Conservation (phyloP, 2,888 invertebrate species). For the Epinotia demarniana region DNA sequence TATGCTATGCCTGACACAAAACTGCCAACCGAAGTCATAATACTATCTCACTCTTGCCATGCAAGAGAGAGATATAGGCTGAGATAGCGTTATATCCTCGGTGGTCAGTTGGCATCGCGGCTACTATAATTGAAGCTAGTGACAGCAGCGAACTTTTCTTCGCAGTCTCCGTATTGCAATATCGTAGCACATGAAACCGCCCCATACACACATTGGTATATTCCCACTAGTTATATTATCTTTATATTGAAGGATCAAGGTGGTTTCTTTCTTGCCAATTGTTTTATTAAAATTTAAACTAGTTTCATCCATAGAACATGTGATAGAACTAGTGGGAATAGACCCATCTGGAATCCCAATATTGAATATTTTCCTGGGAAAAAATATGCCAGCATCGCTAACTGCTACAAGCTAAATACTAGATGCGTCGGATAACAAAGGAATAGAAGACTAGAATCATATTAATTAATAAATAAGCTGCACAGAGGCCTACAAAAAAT, state of each 20-base stretch:
- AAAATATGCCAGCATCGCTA: background rate
- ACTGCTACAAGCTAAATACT: too few relatives aligned
- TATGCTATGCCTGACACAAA: background rate
- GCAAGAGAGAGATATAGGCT: too few relatives aligned
- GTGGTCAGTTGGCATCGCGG: background rate
- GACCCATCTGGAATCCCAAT: background rate
- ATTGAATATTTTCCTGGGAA: background rate
- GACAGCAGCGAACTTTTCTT: constrained; percentile 24
- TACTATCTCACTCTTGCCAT: background rate
- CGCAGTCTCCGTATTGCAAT: background rate
- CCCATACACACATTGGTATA: background rate
- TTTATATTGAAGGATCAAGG: too few relatives aligned
- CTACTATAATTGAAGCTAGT: constrained; percentile 36
- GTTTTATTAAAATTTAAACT: too few relatives aligned
- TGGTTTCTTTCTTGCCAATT: too few relatives aligned
- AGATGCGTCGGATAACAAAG: too few relatives aligned
- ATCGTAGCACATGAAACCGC: background rate
- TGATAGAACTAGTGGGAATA: too few relatives aligned
- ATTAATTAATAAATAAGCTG: background rate
- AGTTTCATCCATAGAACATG: too few relatives aligned
- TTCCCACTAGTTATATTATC: background rate
- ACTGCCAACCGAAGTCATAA: background rate
- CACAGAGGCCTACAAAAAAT: background rate
- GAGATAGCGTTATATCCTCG: background rate
- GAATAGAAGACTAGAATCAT: background rate